Conservation (phyloP, 2,797 vertebrate genomes). For the Coccyzus lansbergi region DNA sequence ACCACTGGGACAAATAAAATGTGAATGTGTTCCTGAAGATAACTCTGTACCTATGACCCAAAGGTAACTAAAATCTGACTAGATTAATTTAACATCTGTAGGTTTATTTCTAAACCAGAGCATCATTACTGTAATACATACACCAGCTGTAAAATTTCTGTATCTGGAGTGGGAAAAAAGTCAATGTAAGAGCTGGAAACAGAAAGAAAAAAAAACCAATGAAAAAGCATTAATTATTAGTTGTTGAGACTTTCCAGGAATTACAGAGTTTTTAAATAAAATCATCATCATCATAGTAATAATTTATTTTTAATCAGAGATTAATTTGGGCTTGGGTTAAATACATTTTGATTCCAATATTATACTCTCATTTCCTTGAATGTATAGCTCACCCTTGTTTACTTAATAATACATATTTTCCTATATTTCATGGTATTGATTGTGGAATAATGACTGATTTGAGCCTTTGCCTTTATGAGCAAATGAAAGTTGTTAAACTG, state of each 20-base stretch:
- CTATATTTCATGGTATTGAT: neutral
- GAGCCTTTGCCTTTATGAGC: neutral
- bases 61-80: neutral
- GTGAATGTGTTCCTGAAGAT: neutral
- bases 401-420: neutral
- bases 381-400: neutral
- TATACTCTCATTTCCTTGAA: neutral
- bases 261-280: neutral
- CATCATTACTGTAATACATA: neutral
- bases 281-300: neutral
- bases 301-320: neutral
- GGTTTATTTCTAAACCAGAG: constrained; percentile 4
- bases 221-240: neutral
- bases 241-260: neutral
- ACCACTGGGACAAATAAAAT: neutral
- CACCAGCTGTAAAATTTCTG: neutral
- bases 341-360: neutral
- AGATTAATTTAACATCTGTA: constrained; percentile 28
- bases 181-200: neutral
- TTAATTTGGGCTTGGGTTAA: neutral
- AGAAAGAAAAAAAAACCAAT: neutral
- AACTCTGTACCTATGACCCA: neutral
- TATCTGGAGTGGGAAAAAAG: neutral
- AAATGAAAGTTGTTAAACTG: neutral
- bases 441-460: neutral